phyloP scores from a whole-genome alignment of 1,140 invertebrate genomes.

The Metaphire vulgaris region DNA sequence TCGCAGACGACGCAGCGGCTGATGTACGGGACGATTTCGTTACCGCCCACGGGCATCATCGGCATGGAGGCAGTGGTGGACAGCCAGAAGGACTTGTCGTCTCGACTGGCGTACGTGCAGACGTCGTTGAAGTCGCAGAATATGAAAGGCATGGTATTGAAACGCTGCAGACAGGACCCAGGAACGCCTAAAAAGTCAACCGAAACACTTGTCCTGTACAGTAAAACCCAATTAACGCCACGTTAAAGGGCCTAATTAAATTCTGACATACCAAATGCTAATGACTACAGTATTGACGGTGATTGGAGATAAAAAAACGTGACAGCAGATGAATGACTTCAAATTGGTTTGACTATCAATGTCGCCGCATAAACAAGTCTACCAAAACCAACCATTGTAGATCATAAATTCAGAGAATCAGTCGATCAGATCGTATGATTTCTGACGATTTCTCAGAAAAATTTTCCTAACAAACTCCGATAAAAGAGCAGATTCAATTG shows the following conservation, averaged over 20 bases:
- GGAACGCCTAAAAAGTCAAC: conserved; percentile 56
- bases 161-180: conserved; percentile 85
- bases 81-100: conserved; percentile 94
- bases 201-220: neutral
- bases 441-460: no score
- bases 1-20: conserved; percentile 86
- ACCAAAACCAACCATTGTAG: no score
- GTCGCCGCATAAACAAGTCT: neutral
- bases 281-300: neutral
- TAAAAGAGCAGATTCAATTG: no score
- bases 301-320: neutral
- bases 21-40: conserved; percentile 77
- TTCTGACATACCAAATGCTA: neutral
- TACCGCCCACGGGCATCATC: conserved; percentile 69
- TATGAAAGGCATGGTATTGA: conserved; percentile 95
- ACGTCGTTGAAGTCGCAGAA: conserved; percentile 94
- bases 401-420: no score
- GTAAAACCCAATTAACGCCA: neutral
- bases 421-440: no score
- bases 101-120: conserved; percentile 91
- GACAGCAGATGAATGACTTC: neutral
- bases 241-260: neutral
- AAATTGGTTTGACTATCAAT: neutral
- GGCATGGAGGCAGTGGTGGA: conserved; percentile 84
- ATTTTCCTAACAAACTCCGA: no score